These are phyloP conservation scores for Scaptodrosophila lebanonensis DNA, from an alignment of 1,140 invertebrate species.

Conservation along the genomic window DNA sequence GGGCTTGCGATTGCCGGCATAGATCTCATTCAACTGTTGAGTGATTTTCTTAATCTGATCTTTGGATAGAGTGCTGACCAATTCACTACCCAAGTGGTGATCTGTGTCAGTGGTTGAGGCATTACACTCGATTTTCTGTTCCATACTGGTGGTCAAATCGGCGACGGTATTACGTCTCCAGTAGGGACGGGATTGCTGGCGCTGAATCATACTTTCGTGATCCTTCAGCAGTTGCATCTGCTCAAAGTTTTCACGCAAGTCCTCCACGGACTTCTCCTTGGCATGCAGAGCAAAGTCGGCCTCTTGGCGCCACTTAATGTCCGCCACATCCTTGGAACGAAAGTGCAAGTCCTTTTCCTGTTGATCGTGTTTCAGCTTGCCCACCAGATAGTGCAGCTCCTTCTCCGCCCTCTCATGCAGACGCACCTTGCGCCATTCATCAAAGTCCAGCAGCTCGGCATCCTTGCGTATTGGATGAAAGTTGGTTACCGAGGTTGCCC, in stretches of 20 bases:
- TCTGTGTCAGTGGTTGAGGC: conserved; percentile 19
- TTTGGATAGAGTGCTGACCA: conserved; percentile 90
- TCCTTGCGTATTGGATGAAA: conserved; percentile 83
- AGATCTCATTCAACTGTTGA: conserved; percentile 89
- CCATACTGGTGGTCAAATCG: conserved; percentile 84
- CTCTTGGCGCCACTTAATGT: conserved; percentile 84
- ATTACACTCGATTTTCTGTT: conserved; percentile 62
- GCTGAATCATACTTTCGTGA: conserved; percentile 78
- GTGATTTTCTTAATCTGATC: conserved; percentile 90
- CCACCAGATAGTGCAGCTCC: conserved; percentile 87
- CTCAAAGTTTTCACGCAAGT: conserved; percentile 86
- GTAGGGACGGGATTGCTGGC: conserved; percentile 87
- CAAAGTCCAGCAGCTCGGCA: conserved; percentile 90
- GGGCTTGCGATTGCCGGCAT: conserved; percentile 79
- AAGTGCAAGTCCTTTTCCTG: conserved; percentile 91
- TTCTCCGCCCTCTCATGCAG: conserved; percentile 88
- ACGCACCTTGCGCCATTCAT: conserved; percentile 89
- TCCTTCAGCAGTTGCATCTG: conserved; percentile 49
- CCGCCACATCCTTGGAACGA: conserved; percentile 83
- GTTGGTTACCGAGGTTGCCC: conserved; percentile 84
- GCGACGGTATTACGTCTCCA: conserved; percentile 89
- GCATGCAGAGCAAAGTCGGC: conserved; percentile 87
- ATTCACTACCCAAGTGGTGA: conserved; percentile 82
- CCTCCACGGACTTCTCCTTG: conserved; percentile 91
- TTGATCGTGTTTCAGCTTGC: conserved; percentile 87